These are phyloP conservation scores for Limenitis camilla DNA, from an alignment of 2,888 invertebrate genomes.

Conservation along the genomic window DNA sequence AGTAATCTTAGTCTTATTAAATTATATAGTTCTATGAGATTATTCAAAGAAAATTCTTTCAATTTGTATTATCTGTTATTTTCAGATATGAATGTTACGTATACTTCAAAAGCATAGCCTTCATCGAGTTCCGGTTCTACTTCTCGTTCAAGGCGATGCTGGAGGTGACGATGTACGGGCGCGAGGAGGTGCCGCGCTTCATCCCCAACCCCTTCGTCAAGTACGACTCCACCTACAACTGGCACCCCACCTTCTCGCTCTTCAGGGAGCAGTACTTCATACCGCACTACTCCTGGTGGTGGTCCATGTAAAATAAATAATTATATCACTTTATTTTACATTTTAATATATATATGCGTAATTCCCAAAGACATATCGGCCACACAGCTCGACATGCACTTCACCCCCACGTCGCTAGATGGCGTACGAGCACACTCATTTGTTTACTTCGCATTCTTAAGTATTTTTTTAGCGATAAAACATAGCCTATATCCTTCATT, in stretches of 20 bases:
- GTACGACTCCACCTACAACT: conserved; percentile 30
- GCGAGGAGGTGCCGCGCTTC: conserved; percentile 17
- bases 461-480: too few species aligned
- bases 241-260: conserved; percentile 24
- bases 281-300: conserved; percentile 26
- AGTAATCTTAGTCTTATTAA: too few species aligned
- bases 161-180: conserved; percentile 40
- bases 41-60: too few species aligned
- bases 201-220: conserved; percentile 34
- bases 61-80: too few species aligned
- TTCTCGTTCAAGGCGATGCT: conserved; percentile 44
- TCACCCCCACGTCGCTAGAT: too few species aligned
- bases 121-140: conserved; percentile 43
- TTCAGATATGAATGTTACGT: conserved; percentile 44
- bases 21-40: too few species aligned
- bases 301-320: conserved; percentile 12
- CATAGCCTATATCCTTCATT: too few species aligned
- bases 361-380: too few species aligned
- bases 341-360: too few species aligned
- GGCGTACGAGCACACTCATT: too few species aligned
- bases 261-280: conserved; percentile 18
- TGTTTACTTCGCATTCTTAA: too few species aligned
- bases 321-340: background rate
- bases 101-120: conserved; percentile 47
- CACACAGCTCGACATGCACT: too few species aligned